Conservation (phyloP, 2,113 vertebrate species). For the Tylochromis polylepis region DNA sequence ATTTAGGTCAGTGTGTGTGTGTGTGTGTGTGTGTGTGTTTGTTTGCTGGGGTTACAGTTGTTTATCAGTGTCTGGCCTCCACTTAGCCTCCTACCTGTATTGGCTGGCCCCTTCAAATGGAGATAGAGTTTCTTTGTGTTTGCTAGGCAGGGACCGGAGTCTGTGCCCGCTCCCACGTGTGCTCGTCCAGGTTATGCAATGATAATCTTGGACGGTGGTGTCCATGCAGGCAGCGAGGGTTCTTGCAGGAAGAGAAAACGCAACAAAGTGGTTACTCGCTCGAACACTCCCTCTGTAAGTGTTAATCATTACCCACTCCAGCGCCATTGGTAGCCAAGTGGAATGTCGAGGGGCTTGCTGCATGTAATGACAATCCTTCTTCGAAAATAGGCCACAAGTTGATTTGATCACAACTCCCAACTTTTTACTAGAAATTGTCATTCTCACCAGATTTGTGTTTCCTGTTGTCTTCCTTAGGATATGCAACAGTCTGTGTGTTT, state of each 20-base stretch:
- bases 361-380: neutral
- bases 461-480: neutral
- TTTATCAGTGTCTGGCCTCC: constrained; percentile 15
- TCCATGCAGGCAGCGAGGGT: neutral
- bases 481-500: neutral
- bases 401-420: neutral
- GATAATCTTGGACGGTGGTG: constrained; percentile 8
- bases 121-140: constrained; percentile 41
- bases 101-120: constrained; percentile 23
- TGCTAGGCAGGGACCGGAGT: constrained; percentile 15
- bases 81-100: constrained; percentile 23
- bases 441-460: neutral
- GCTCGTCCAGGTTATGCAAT: constrained; percentile 34
- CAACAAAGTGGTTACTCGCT: constrained; percentile 15
- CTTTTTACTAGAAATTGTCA: neutral
- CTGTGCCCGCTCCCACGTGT: neutral
- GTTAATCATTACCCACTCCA: constrained; percentile 56
- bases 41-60: neutral
- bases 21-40: neutral
- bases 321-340: constrained; percentile 6
- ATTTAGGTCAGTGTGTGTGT: neutral
- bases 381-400: neutral
- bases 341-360: constrained; percentile 21
- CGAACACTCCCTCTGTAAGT: neutral
- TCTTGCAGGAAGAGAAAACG: neutral